phyloP scores from a whole-genome alignment of 2,888 invertebrate genomes.

The Cephus spinipes region DNA sequence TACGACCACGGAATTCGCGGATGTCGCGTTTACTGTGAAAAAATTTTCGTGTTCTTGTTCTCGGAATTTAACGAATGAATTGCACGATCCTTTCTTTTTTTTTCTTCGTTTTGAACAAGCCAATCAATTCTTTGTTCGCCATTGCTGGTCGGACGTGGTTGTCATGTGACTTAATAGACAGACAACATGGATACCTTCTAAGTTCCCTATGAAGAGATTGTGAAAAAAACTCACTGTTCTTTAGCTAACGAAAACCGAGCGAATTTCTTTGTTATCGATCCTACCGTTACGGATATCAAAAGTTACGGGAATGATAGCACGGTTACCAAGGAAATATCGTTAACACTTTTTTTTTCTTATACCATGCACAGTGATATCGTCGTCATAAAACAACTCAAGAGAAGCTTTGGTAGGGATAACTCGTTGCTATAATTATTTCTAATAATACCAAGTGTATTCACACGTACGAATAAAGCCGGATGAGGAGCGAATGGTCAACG shows the following conservation, averaged over 20 bases:
- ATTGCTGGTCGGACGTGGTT: neutral
- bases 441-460: neutral
- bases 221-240: neutral
- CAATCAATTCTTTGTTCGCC: neutral
- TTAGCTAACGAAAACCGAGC: neutral
- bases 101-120: neutral
- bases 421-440: neutral
- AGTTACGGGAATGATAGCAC: neutral
- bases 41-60: neutral
- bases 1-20: neutral
- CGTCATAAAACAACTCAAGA: neutral
- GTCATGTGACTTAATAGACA: neutral
- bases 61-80: neutral
- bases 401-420: neutral
- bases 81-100: neutral
- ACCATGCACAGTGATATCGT: neutral
- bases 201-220: neutral
- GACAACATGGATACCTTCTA: neutral
- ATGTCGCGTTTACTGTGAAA: neutral
- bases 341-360: neutral
- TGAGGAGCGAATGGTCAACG: neutral
- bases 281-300: neutral
- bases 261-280: neutral
- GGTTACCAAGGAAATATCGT: neutral
- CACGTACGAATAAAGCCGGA: neutral